Conservation (phyloP, 2,797 vertebrate genomes). For the Gambusia yucatana region DNA sequence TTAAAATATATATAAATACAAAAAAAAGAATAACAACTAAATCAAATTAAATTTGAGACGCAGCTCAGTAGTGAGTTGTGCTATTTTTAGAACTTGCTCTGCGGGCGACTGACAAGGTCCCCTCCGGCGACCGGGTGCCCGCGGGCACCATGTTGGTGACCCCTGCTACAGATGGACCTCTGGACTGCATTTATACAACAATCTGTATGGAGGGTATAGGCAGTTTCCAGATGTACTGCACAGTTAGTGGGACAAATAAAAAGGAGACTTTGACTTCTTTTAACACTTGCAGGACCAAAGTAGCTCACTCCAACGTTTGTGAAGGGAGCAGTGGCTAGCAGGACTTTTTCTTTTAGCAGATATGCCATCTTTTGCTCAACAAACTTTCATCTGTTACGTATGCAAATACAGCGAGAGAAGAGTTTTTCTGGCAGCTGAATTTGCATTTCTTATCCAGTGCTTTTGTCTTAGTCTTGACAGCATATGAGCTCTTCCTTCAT, state of each 20-base stretch:
- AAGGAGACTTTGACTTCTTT: not conserved
- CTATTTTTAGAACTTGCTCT: too few species aligned
- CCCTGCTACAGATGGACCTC: not conserved
- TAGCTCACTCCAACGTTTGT: not conserved
- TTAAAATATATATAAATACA: too few species aligned
- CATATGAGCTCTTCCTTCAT: constrained; percentile 1
- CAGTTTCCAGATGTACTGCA: constrained; percentile 13
- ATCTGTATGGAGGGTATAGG: not conserved
- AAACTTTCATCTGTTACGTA: not conserved
- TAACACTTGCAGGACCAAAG: not conserved
- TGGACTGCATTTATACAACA: not conserved
- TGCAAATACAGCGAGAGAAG: not conserved
- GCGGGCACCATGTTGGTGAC: too few species aligned
- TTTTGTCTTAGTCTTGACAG: constrained; percentile 5
- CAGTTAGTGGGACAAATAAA: not conserved
- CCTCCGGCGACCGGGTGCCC: too few species aligned
- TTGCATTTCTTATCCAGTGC: constrained; percentile 25
- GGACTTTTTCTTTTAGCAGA: constrained; percentile 3
- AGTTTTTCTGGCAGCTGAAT: constrained; percentile 15
- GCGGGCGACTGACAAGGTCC: too few species aligned
- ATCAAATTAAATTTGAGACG: too few species aligned
- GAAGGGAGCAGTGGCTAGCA: constrained; percentile 7
- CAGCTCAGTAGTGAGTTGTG: too few species aligned
- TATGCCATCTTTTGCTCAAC: constrained; percentile 21
- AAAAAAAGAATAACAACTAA: too few species aligned